Percentiles rank a stretch among this genome's conserved stretches.
These are phyloP conservation scores for Alces alces DNA, from an alignment of 2,113 vertebrate species.

Conservation along the genomic window DNA sequence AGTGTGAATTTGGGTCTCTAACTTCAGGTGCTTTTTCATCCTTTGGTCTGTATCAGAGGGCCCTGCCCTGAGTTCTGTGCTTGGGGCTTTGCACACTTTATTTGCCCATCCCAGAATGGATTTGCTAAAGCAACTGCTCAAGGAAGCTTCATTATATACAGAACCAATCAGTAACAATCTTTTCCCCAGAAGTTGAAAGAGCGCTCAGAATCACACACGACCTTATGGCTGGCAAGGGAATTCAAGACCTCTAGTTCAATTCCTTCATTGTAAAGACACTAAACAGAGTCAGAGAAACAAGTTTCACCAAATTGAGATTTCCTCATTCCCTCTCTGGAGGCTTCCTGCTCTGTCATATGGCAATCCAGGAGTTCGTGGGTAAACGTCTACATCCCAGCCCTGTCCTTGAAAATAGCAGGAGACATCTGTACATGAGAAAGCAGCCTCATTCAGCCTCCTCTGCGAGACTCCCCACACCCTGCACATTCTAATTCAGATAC, in stretches of 20 bases:
- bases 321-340: neutral
- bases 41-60: neutral
- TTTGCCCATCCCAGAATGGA: neutral
- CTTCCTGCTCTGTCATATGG: neutral
- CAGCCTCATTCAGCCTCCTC: neutral
- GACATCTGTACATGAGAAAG: neutral
- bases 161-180: neutral
- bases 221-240: neutral
- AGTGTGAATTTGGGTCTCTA: neutral
- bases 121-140: neutral
- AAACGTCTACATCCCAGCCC: neutral
- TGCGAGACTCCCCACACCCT: neutral
- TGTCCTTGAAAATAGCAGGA: slow-evolving; percentile 1
- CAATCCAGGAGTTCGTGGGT: neutral
- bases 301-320: neutral
- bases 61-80: neutral
- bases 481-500: neutral
- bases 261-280: neutral
- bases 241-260: neutral
- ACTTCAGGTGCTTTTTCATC: neutral
- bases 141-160: neutral
- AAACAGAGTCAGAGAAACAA: slow-evolving; percentile 19
- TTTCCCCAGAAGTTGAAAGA: neutral
- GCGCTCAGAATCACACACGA: neutral
- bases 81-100: neutral